Conservation (phyloP, 2,888 invertebrate species). For the Physocephala rufipes region DNA sequence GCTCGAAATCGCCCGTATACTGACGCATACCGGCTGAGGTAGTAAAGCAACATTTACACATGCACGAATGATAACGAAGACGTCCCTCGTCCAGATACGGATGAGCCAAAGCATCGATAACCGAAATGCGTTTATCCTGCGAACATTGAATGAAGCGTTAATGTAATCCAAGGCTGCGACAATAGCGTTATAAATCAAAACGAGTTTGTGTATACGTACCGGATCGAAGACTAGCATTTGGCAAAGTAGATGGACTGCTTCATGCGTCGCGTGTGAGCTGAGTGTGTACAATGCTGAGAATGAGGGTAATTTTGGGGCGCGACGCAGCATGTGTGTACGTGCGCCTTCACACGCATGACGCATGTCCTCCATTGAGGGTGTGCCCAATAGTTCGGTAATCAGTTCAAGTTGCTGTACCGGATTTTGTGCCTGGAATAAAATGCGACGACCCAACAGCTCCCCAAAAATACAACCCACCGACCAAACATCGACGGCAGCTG, state of each 20-base stretch:
- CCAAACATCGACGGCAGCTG: constrained; percentile 98
- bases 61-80: constrained; percentile 98
- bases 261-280: constrained; percentile 93
- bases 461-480: constrained; percentile 99
- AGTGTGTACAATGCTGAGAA: constrained; percentile 91
- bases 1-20: constrained; percentile 94
- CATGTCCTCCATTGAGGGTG: constrained; percentile 96
- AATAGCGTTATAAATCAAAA: not conserved
- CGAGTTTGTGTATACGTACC: constrained; percentile 69
- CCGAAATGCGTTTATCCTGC: constrained; percentile 92
- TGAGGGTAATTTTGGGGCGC: constrained; percentile 87
- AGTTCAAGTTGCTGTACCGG: constrained; percentile 97
- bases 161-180: not conserved
- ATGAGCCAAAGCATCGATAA: constrained; percentile 94
- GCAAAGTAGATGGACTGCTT: constrained; percentile 95
- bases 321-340: constrained; percentile 87
- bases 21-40: constrained; percentile 81
- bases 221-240: constrained; percentile 99
- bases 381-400: constrained; percentile 96
- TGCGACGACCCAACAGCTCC: constrained; percentile 92
- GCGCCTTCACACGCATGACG: constrained; percentile 96
- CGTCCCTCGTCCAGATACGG: constrained; percentile 98
- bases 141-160: constrained; percentile 45
- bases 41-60: constrained; percentile 98
- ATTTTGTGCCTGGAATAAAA: constrained; percentile 97